A percentile compares a stretch with the other conserved stretches of the same genome.
Evolutionary conservation across 2,113 vertebrate genomes (phyloP).

Genomic region (Toxotes chatareus): DNA sequence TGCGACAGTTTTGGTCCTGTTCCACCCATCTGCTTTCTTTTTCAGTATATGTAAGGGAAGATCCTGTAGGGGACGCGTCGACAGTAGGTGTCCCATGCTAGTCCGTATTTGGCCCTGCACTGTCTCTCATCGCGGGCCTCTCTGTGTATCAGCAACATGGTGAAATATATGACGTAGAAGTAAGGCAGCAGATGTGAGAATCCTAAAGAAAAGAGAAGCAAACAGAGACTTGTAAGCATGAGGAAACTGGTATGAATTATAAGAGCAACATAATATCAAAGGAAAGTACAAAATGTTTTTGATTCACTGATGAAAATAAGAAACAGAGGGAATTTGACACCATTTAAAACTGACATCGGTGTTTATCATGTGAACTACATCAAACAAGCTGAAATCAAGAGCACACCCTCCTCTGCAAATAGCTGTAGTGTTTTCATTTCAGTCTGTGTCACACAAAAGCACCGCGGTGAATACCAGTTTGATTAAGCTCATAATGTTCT

Average conservation of each 20-base stretch:
- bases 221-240: background rate
- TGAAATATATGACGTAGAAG: constrained; percentile 91
- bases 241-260: background rate
- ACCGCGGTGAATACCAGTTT: constrained; percentile 41
- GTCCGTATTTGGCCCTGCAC: constrained; percentile 88
- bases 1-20: constrained; percentile 3
- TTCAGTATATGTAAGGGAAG: constrained; percentile 91
- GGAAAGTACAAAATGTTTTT: background rate
- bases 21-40: background rate
- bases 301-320: background rate
- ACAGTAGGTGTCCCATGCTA: constrained; percentile 91
- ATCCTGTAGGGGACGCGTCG: constrained; percentile 90
- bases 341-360: constrained; percentile 7
- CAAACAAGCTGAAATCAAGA: constrained; percentile 38
- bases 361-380: constrained; percentile 1
- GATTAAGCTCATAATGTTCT: constrained; percentile 36
- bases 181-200: constrained; percentile 89
- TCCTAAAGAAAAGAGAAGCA: constrained; percentile 73
- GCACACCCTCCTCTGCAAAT: constrained; percentile 22
- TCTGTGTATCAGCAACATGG: constrained; percentile 87
- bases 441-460: constrained; percentile 22
- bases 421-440: constrained; percentile 21
- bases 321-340: constrained; percentile 5
- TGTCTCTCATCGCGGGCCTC: constrained; percentile 91
- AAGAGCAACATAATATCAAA: background rate